Percentiles rank a stretch among this genome's conserved stretches.
Conservation (phyloP, 2,888 invertebrate species). For the Melanophora roralis region DNA sequence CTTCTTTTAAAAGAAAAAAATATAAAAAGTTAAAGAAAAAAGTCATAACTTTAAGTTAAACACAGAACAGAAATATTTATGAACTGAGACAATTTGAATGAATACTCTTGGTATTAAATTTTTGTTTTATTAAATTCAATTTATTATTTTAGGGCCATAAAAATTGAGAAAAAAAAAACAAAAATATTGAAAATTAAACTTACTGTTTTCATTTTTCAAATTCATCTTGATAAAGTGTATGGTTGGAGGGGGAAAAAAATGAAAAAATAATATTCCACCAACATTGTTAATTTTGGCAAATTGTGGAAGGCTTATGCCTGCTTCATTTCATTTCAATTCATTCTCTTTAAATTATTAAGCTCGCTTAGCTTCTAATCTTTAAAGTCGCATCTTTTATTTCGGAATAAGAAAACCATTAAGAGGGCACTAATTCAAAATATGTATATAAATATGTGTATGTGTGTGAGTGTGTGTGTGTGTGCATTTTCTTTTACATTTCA, state of each 20-base stretch:
- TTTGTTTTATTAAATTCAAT: slow-evolving; percentile 39
- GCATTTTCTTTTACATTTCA: slow-evolving; percentile 13
- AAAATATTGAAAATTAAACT: slow-evolving; percentile 1
- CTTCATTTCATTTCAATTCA: slow-evolving; percentile 39
- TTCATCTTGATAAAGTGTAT: slow-evolving; percentile 58
- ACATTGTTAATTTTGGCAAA: slow-evolving; percentile 4
- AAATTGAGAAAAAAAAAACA: slow-evolving; percentile 1
- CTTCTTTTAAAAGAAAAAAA: neutral
- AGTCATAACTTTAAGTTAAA: slow-evolving; percentile 33
- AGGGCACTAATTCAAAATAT: slow-evolving; percentile 44
- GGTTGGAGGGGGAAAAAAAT: slow-evolving; percentile 30
- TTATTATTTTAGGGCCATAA: slow-evolving; percentile 37
- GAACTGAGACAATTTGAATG: slow-evolving; percentile 18
- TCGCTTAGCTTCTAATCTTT: slow-evolving; percentile 54
- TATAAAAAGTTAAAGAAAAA: too few species aligned
- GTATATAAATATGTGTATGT: neutral
- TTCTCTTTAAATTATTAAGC: slow-evolving; percentile 61
- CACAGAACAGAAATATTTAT: slow-evolving; percentile 7
- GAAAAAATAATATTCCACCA: neutral
- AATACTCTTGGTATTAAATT: slow-evolving; percentile 16
- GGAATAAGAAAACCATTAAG: slow-evolving; percentile 42
- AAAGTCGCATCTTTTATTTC: slow-evolving; percentile 56
- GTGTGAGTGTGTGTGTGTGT: neutral
- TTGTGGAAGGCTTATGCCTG: neutral
- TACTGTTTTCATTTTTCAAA: slow-evolving; percentile 62